Conservation (phyloP, 2,888 invertebrate species). For the Diloba caeruleocephala region DNA sequence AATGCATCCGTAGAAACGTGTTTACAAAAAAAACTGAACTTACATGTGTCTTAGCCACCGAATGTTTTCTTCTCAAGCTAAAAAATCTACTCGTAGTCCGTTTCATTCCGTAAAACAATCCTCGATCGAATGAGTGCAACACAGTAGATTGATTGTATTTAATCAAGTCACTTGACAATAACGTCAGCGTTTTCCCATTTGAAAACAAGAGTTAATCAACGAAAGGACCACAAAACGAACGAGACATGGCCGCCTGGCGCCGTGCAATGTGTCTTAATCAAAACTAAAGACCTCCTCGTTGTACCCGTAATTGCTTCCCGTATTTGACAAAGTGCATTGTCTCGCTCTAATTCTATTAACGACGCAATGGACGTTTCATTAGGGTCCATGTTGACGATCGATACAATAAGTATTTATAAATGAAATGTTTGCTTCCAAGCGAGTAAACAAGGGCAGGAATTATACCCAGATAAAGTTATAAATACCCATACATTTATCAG, state of each 20-base stretch:
- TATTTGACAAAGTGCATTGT: conserved; percentile 72
- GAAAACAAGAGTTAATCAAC: conserved; percentile 33
- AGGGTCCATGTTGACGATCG: conserved; percentile 43
- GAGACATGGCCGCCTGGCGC: conserved; percentile 56
- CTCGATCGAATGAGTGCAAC: conserved; percentile 2
- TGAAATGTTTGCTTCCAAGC: conserved; percentile 40
- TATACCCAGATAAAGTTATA: conserved; percentile 19
- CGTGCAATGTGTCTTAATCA: conserved; percentile 70
- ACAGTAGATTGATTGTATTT: conserved; percentile 35
- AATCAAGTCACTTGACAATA: conserved; percentile 32
- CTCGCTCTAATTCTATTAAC: conserved; percentile 79
- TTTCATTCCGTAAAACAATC: conserved; percentile 29
- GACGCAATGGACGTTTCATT: conserved; percentile 60
- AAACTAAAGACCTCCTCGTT: conserved; percentile 59
- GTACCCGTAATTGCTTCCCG: conserved; percentile 72
- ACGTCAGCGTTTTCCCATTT: conserved; percentile 36
- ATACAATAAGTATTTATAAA: conserved; percentile 49
- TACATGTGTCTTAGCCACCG: conserved; percentile 38
- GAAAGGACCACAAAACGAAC: conserved; percentile 29
- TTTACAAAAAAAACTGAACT: conserved; percentile 44
- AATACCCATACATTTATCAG: conserved; percentile 41
- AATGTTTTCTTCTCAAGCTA: conserved; percentile 41
- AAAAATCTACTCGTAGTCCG: conserved; percentile 43
- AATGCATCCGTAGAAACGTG: conserved; percentile 16
- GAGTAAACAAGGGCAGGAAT: conserved; percentile 32